Conservation (phyloP, 2,797 vertebrate species). For the Lepus oiostolus region DNA sequence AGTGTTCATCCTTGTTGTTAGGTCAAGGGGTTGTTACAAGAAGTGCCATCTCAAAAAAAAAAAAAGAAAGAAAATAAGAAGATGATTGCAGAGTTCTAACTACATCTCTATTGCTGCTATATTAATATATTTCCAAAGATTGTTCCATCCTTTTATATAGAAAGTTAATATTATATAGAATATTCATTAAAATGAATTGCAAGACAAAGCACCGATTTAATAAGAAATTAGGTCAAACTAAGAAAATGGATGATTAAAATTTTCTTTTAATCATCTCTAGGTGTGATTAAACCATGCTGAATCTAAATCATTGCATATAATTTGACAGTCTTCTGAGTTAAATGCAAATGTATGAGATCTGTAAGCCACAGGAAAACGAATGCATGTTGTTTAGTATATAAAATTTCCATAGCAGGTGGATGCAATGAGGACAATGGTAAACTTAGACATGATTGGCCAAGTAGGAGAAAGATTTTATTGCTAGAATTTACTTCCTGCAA, state of each 20-base stretch:
- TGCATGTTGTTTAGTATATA: constrained; percentile 45
- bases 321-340: constrained; percentile 62
- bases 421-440: constrained; percentile 62
- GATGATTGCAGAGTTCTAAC: not conserved
- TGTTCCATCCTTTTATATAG: constrained; percentile 70
- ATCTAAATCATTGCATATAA: constrained; percentile 67
- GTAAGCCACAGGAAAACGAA: constrained; percentile 58
- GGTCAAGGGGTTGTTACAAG: not conserved
- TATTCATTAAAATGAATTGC: constrained; percentile 73
- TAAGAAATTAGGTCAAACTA: constrained; percentile 80
- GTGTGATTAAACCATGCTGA: constrained; percentile 58
- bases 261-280: constrained; percentile 64
- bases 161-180: constrained; percentile 67
- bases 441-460: constrained; percentile 58
- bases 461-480: constrained; percentile 43
- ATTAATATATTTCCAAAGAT: constrained; percentile 73
- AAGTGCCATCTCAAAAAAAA: not conserved
- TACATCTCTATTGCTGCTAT: not conserved
- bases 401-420: constrained; percentile 35
- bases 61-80: not conserved
- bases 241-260: constrained; percentile 74
- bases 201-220: constrained; percentile 72
- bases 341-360: constrained; percentile 70
- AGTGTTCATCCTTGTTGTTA: not conserved
- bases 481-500: constrained; percentile 18